These are phyloP conservation scores for Operophtera brumata DNA, from an alignment of 2,888 invertebrate genomes.

Conservation along the genomic window DNA sequence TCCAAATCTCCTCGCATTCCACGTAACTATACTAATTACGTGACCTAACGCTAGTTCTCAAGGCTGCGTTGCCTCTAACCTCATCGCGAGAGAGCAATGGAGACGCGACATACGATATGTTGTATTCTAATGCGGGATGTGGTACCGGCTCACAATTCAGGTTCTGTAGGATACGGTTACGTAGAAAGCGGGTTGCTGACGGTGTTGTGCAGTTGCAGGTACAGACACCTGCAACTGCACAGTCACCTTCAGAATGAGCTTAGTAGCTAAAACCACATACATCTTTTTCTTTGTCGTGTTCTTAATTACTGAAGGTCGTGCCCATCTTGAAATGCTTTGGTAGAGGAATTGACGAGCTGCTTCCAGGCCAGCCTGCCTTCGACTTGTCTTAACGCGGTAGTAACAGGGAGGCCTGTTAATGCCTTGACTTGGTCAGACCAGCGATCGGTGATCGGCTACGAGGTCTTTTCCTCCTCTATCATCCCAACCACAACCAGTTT, in stretches of 20 bases:
- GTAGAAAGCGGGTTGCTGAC: conserved; percentile 1
- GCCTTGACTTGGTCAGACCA: too few species aligned
- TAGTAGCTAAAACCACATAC: not conserved
- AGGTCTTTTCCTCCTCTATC: too few species aligned
- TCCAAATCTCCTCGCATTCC: conserved; percentile 43
- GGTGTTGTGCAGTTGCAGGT: not conserved
- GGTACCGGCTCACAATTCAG: conserved; percentile 54
- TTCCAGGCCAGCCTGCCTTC: too few species aligned
- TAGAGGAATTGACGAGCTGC: too few species aligned
- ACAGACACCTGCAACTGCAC: too few species aligned
- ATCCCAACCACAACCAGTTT: too few species aligned
- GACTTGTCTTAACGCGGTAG: too few species aligned
- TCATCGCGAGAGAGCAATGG: conserved; percentile 47
- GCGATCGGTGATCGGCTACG: too few species aligned
- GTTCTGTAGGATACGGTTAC: conserved; percentile 44
- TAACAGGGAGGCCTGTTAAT: too few species aligned
- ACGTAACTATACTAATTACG: conserved; percentile 33
- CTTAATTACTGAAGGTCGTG: too few species aligned
- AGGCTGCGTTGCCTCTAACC: conserved; percentile 18
- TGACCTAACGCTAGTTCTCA: conserved; percentile 38
- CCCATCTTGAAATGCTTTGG: too few species aligned
- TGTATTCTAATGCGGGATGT: conserved; percentile 46
- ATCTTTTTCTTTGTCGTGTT: too few species aligned
- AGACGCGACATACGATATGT: conserved; percentile 46
- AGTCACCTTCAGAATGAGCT: not conserved